Percentiles rank a stretch among this genome's conserved stretches.
Evolutionary conservation across 2,797 vertebrate species (phyloP).

Genomic region (Ataeniobius toweri): DNA sequence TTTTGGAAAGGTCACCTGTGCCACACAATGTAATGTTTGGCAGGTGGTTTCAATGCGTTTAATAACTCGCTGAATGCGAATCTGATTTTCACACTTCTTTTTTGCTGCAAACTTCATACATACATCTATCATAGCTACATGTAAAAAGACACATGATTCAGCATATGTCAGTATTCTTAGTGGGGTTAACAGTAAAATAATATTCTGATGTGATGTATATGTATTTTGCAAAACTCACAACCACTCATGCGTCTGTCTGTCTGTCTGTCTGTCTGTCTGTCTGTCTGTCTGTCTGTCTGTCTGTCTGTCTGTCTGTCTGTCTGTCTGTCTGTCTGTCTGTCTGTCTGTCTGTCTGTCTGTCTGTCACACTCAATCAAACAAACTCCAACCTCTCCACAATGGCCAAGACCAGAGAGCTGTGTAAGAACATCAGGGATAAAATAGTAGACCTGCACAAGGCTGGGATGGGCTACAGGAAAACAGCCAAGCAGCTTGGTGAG

Average conservation of each 20-base stretch:
- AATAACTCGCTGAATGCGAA: not conserved
- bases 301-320: too few relatives aligned
- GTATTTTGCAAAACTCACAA: not conserved
- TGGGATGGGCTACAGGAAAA: too few relatives aligned
- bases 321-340: too few relatives aligned
- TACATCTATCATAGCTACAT: not conserved
- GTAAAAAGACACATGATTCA: not conserved
- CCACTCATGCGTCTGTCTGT: not conserved
- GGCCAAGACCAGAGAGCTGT: too few relatives aligned
- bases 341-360: too few relatives aligned
- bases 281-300: too few relatives aligned
- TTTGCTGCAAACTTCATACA: not conserved
- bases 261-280: too few relatives aligned
- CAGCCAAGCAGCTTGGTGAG: too few relatives aligned
- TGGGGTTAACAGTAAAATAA: not conserved
- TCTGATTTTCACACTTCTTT: not conserved
- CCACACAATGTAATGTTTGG: not conserved
- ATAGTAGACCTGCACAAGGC: too few relatives aligned
- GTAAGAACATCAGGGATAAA: too few relatives aligned
- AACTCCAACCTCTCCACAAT: too few relatives aligned
- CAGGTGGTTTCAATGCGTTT: not conserved
- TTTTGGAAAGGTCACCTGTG: not conserved
- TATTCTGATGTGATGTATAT: not conserved
- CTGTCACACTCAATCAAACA: too few relatives aligned
- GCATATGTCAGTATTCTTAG: not conserved